Conservation (phyloP, 2,797 vertebrate genomes). For the Orientallactaga sibirica region DNA sequence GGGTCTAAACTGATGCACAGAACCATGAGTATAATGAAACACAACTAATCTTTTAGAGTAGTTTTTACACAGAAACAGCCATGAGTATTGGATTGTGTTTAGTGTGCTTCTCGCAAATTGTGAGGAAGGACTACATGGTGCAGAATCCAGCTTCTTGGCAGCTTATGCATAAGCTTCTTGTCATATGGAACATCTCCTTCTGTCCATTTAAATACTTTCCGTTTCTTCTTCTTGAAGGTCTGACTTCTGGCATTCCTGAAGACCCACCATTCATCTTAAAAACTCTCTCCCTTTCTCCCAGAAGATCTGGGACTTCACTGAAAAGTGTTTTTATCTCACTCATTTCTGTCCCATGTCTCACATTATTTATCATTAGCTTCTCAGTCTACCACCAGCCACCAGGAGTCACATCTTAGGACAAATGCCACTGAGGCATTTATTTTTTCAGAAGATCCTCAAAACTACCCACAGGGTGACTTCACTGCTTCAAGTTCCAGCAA, state of each 20-base stretch:
- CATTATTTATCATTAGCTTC: background rate
- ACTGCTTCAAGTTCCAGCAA: constrained; percentile 5
- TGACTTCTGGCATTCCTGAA: constrained; percentile 18
- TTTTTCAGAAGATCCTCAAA: background rate
- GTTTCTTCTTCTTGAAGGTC: background rate
- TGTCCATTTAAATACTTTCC: background rate
- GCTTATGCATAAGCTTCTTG: background rate
- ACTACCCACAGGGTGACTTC: background rate
- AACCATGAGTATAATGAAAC: background rate
- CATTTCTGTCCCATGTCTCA: constrained; percentile 27
- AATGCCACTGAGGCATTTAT: background rate
- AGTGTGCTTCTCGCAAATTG: background rate
- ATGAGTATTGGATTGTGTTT: background rate
- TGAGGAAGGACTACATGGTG: background rate
- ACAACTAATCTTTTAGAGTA: background rate
- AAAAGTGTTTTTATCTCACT: constrained; percentile 26
- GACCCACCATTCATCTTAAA: background rate
- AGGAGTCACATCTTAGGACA: background rate
- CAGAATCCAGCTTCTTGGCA: background rate
- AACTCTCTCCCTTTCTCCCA: background rate
- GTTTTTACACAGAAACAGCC: background rate
- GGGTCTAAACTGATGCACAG: background rate
- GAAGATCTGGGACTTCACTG: constrained; percentile 15
- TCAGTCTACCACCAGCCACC: background rate
- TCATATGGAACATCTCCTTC: background rate